Conservation (phyloP, 2,797 vertebrate species). For the Sebastes oblongus region DNA sequence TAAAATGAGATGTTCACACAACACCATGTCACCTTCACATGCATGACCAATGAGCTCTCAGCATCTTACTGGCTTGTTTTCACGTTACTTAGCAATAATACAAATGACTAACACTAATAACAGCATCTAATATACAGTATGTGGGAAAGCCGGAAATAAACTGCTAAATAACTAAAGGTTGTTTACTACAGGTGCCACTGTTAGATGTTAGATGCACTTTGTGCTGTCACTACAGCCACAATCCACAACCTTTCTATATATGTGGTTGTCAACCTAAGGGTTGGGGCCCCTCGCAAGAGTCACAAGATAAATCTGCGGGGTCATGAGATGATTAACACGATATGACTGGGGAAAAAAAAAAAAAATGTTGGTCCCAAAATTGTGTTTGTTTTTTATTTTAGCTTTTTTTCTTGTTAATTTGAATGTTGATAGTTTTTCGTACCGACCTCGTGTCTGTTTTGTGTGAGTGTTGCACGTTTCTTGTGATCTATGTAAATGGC, state of each 20-base stretch:
- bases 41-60: slow-evolving; percentile 37
- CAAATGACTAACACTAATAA: not conserved
- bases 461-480: too few species aligned
- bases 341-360: not conserved
- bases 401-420: not conserved
- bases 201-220: not conserved
- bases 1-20: slow-evolving; percentile 78
- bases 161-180: not conserved
- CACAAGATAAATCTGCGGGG: not conserved
- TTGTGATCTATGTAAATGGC: too few species aligned
- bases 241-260: not conserved
- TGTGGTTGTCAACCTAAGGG: not conserved
- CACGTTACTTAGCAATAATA: not conserved
- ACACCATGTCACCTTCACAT: slow-evolving; percentile 36
- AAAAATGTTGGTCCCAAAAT: not conserved
- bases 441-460: too few species aligned
- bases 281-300: too few species aligned
- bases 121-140: not conserved
- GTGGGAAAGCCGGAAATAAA: not conserved
- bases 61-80: not conserved
- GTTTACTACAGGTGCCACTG: not conserved
- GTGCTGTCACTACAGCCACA: not conserved
- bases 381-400: not conserved
- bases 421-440: too few species aligned
- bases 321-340: not conserved